Evolutionary conservation across 1,140 invertebrate species (phyloP).

Genomic region (Drosophila murphyi): DNA sequence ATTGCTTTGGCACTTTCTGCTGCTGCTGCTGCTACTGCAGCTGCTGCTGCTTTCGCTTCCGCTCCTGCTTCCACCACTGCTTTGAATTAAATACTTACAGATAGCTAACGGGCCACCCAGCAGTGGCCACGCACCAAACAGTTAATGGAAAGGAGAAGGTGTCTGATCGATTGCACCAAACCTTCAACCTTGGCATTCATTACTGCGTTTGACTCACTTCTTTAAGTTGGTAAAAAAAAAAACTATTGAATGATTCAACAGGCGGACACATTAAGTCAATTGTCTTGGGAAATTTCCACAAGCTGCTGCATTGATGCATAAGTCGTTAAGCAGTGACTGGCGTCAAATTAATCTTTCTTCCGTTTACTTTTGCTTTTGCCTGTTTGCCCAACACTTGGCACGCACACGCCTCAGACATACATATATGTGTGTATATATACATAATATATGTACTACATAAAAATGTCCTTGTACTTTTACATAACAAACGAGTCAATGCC

Average conservation of each 20-base stretch:
- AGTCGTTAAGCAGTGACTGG: conserved; percentile 32
- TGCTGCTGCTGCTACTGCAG: background rate
- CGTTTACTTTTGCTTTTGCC: background rate
- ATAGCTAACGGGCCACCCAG: background rate
- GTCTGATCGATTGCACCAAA: conserved; percentile 2
- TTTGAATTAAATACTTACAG: too few species aligned
- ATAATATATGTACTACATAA: conserved; percentile 36
- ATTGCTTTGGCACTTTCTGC: conserved; percentile 20
- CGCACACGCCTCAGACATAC: conserved; percentile 42
- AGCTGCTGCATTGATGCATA: conserved; percentile 15
- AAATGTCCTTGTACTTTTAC: conserved; percentile 77
- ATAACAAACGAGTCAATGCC: conserved; percentile 68
- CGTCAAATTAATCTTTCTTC: conserved; percentile 13
- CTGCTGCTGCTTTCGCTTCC: too few species aligned
- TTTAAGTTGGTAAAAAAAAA: background rate
- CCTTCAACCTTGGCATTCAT: conserved; percentile 9
- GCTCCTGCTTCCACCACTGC: too few species aligned
- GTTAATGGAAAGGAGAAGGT: background rate
- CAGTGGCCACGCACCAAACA: background rate
- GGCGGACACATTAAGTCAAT: conserved; percentile 36
- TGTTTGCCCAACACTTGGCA: conserved; percentile 67
- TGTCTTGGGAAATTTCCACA: conserved; percentile 10
- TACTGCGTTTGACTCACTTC: background rate
- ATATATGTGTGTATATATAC: background rate
- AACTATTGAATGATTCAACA: background rate